A percentile compares a stretch with the other conserved stretches of the same genome.
Conservation (phyloP, 2,797 vertebrate species). For the Chloroceryle inda region DNA sequence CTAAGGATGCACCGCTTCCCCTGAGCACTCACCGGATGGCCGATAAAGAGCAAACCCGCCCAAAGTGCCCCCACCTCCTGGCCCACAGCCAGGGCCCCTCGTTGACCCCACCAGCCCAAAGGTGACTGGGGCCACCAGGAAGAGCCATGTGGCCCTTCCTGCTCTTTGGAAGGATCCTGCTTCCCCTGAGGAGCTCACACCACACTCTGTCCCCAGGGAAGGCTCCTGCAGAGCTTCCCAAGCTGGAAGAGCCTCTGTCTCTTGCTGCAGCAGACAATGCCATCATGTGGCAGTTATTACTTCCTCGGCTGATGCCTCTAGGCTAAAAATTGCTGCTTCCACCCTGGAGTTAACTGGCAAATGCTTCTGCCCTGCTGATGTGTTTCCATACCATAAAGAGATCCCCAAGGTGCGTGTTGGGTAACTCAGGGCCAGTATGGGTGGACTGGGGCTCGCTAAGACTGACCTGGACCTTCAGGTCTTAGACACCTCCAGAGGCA, state of each 20-base stretch:
- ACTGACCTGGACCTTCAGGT: rapidly evolving
- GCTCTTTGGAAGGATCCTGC: background rate
- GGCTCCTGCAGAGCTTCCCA: background rate
- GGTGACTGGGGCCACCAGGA: background rate
- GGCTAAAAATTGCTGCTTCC: background rate
- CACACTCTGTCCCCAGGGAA: rapidly evolving
- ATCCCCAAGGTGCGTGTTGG: background rate
- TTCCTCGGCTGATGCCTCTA: rapidly evolving
- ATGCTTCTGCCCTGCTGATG: background rate
- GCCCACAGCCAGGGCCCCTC: background rate
- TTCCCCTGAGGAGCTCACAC: background rate
- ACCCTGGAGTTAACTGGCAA: background rate
- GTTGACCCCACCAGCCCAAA: background rate
- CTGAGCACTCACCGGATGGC: background rate
- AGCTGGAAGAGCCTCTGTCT: background rate
- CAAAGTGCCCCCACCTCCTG: background rate
- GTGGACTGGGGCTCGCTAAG: background rate
- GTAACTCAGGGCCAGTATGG: rapidly evolving
- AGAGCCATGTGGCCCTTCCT: background rate
- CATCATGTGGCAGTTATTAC: background rate
- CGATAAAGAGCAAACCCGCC: background rate
- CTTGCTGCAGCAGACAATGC: background rate
- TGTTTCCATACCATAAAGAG: background rate
- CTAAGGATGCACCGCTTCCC: background rate
- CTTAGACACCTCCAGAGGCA: background rate